Percentiles rank a stretch among this genome's conserved stretches.
phyloP scores from a whole-genome alignment of 2,797 vertebrate genomes.

The Clarias laeviceps region DNA sequence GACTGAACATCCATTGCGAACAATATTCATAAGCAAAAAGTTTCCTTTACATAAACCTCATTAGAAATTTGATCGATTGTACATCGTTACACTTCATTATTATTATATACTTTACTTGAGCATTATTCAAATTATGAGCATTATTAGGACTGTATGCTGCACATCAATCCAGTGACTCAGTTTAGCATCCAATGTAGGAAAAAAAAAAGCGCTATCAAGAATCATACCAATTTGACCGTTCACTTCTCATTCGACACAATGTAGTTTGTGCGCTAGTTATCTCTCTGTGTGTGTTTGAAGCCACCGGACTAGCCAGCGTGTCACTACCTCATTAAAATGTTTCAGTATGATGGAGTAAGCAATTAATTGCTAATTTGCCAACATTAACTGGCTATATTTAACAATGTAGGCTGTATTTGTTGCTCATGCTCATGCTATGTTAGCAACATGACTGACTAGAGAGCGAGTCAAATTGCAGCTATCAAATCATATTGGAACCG shows the following conservation, averaged over 20 bases:
- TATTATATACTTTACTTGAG: neutral
- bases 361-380: neutral
- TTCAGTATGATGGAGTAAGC: slow-evolving; percentile 20
- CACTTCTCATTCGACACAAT: neutral
- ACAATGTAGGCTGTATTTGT: no score
- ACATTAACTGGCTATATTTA: neutral
- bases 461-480: neutral
- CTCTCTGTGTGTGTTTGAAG: neutral
- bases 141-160: neutral
- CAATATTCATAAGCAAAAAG: neutral
- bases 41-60: neutral
- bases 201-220: neutral
- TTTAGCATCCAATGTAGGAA: neutral
- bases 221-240: neutral
- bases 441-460: neutral
- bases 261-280: neutral
- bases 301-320: neutral
- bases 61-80: neutral
- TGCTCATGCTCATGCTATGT: neutral
- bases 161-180: neutral
- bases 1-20: neutral
- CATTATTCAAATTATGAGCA: neutral
- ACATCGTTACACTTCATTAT: neutral
- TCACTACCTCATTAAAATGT: neutral
- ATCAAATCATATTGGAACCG: neutral